Evolutionary conservation across 1,140 invertebrate genomes (phyloP).

Genomic region (Metaphire vulgaris): DNA sequence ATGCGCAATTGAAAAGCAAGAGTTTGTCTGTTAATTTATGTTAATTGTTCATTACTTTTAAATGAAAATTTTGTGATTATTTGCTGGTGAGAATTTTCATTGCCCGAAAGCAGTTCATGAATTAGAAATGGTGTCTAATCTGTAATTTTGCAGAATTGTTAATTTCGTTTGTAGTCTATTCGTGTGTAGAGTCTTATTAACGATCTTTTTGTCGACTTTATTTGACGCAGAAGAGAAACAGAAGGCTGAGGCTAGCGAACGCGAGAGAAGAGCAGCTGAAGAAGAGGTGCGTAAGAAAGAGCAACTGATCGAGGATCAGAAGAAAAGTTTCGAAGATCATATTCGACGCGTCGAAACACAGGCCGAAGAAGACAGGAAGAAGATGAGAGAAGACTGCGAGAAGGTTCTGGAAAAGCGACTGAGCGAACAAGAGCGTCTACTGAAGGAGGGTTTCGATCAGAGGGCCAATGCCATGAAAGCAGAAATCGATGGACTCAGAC

Average conservation of each 20-base stretch:
- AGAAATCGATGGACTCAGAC: neutral
- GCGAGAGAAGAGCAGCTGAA: neutral
- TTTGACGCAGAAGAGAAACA: slow-evolving; percentile 22
- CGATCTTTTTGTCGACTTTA: too few relatives aligned
- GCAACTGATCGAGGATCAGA: slow-evolving; percentile 4
- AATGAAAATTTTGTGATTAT: too few relatives aligned
- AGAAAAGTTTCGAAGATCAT: slow-evolving; percentile 17
- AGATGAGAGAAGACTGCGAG: slow-evolving; percentile 27
- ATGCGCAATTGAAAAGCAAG: too few relatives aligned
- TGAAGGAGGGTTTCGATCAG: slow-evolving; percentile 2
- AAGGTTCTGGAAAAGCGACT: slow-evolving; percentile 33
- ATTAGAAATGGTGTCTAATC: too few relatives aligned
- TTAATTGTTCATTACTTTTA: too few relatives aligned
- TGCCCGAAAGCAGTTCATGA: too few relatives aligned
- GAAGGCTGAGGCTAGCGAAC: slow-evolving; percentile 20
- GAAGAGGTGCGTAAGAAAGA: slow-evolving; percentile 22
- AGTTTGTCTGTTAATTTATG: too few relatives aligned
- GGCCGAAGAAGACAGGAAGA: neutral
- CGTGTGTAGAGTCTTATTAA: too few relatives aligned
- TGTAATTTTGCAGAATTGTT: too few relatives aligned
- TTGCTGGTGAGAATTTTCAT: too few relatives aligned
- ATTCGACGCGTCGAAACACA: neutral
- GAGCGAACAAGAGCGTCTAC: neutral
- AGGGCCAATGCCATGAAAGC: neutral
- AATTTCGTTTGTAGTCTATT: too few relatives aligned